phyloP scores from a whole-genome alignment of 2,113 vertebrate genomes.

The Triplophysa siluroides region DNA sequence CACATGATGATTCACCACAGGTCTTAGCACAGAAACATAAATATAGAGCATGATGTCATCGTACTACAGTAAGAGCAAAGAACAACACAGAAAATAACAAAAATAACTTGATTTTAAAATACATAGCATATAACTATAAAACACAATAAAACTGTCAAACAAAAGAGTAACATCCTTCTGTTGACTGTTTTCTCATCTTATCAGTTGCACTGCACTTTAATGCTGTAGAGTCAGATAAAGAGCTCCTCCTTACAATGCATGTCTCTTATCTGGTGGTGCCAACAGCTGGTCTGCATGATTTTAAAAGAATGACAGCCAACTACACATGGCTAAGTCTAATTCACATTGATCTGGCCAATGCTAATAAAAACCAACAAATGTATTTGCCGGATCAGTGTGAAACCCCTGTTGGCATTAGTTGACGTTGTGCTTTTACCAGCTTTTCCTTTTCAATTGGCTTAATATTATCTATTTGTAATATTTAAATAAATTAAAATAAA shows the following conservation, averaged over 20 bases:
- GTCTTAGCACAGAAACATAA: too few species aligned
- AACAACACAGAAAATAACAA: background rate
- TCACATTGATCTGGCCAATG: too few species aligned
- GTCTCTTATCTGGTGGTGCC: background rate
- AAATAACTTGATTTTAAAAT: background rate
- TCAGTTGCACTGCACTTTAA: constrained; percentile 21
- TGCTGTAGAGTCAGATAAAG: constrained; percentile 14
- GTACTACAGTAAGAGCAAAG: too few species aligned
- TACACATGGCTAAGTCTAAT: background rate
- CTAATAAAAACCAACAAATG: too few species aligned
- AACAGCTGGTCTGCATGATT: background rate
- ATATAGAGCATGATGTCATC: too few species aligned
- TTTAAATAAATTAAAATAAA: background rate
- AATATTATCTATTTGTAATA: too few species aligned
- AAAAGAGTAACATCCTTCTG: background rate
- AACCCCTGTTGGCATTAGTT: too few species aligned
- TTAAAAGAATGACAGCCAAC: background rate
- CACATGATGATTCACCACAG: too few species aligned
- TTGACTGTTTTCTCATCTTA: constrained; percentile 11
- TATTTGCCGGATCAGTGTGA: too few species aligned
- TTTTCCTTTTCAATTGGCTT: too few species aligned
- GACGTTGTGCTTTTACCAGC: too few species aligned
- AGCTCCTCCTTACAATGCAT: background rate
- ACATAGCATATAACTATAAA: background rate
- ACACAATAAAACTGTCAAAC: background rate